These are phyloP conservation scores for Hoplodrina ambigua DNA, from an alignment of 2,888 invertebrate species.

Conservation along the genomic window DNA sequence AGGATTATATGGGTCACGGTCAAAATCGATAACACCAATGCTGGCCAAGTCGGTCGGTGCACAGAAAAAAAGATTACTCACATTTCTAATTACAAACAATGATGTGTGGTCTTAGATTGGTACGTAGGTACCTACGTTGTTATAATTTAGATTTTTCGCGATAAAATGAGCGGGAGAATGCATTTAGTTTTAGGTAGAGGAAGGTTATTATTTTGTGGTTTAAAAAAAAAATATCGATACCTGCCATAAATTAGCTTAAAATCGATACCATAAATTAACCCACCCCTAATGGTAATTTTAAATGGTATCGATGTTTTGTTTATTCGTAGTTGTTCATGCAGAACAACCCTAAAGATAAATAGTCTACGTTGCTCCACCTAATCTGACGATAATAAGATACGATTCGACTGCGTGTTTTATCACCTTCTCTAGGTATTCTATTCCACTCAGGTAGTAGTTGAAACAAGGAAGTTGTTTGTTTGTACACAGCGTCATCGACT, in stretches of 20 bases:
- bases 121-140: neutral
- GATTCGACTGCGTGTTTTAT: slow-evolving; percentile 46
- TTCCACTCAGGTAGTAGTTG: slow-evolving; percentile 44
- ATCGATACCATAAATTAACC: too few species aligned
- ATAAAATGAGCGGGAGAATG: slow-evolving; percentile 38
- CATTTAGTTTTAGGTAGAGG: neutral
- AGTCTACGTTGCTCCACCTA: neutral
- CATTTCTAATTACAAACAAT: slow-evolving; percentile 20
- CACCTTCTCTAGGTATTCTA: slow-evolving; percentile 3
- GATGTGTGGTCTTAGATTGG: neutral
- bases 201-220: slow-evolving; percentile 4
- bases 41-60: slow-evolving; percentile 42
- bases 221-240: neutral
- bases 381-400: slow-evolving; percentile 18
- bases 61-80: slow-evolving; percentile 45
- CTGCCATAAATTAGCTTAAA: too few species aligned
- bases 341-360: slow-evolving; percentile 37
- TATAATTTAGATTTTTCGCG: slow-evolving; percentile 2
- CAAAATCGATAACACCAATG: slow-evolving; percentile 70
- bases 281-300: too few species aligned
- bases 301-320: neutral
- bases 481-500: slow-evolving; percentile 48
- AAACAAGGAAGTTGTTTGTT: slow-evolving; percentile 67
- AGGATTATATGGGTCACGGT: slow-evolving; percentile 75
- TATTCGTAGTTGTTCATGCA: slow-evolving; percentile 9